Conservation (phyloP, 2,888 invertebrate genomes). For the Callimorpha dominula region DNA sequence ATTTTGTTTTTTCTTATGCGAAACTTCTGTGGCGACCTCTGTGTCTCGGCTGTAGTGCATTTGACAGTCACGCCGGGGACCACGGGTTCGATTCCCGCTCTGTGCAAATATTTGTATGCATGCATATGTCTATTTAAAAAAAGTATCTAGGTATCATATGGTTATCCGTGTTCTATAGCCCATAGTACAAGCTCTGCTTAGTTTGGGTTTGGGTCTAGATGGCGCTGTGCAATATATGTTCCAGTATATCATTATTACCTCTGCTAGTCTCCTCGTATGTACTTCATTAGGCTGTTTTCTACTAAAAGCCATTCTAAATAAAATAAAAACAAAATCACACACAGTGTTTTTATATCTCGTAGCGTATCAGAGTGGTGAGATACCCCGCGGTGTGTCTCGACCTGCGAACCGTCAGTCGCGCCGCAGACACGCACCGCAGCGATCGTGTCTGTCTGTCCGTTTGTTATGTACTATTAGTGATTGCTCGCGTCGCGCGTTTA, state of each 20-base stretch:
- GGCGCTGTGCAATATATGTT: no score
- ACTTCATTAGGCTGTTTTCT: background rate
- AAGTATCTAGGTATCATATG: no score
- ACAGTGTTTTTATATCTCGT: slow-evolving; percentile 6
- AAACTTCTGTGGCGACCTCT: no score
- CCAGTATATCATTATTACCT: background rate
- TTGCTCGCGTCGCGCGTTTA: slow-evolving; percentile 14
- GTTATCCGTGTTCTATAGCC: no score
- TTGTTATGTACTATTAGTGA: slow-evolving; percentile 9
- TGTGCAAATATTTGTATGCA: no score
- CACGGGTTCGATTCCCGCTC: no score
- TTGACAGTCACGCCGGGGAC: no score
- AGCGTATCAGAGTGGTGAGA: slow-evolving; percentile 5
- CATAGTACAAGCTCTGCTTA: no score
- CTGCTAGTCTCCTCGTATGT: background rate
- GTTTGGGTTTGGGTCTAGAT: no score
- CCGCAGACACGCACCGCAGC: slow-evolving; percentile 23
- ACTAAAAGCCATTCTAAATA: slow-evolving; percentile 2
- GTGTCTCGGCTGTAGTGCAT: no score
- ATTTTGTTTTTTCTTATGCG: no score
- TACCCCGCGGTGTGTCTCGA: slow-evolving; percentile 8
- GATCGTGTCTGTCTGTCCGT: slow-evolving; percentile 21
- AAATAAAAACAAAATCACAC: slow-evolving; percentile 8
- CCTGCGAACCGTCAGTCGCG: slow-evolving; percentile 35
- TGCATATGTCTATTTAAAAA: no score